Percentiles rank a stretch among this genome's conserved stretches.
These are phyloP conservation scores for Pygoscelis adeliae DNA, from an alignment of 2,113 vertebrate genomes.

Conservation along the genomic window DNA sequence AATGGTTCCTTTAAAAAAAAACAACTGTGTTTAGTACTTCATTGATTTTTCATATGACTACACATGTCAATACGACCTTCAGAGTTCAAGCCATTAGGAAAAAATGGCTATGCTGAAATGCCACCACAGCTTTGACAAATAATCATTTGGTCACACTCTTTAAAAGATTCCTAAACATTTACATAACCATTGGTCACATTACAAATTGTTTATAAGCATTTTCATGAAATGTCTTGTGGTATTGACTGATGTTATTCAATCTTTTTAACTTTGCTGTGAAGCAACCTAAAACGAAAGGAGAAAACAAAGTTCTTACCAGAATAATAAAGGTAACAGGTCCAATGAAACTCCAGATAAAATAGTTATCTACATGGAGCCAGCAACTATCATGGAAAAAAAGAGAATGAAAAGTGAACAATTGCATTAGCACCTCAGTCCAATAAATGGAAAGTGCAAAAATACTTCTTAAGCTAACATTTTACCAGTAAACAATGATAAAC, in stretches of 20 bases:
- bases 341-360: slow-evolving; percentile 99
- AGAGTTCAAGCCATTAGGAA: slow-evolving; percentile 31
- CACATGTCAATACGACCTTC: slow-evolving; percentile 23
- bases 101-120: neutral
- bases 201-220: neutral
- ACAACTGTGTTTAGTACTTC: neutral
- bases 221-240: neutral
- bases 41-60: slow-evolving; percentile 36
- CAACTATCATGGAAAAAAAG: slow-evolving; percentile 80
- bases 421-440: neutral
- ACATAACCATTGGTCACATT: slow-evolving; percentile 5
- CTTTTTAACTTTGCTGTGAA: neutral
- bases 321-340: slow-evolving; percentile 98
- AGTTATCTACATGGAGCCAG: slow-evolving; percentile 98
- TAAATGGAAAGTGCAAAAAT: neutral
- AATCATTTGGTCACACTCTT: slow-evolving; percentile 24
- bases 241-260: neutral
- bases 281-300: neutral
- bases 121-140: slow-evolving; percentile 30
- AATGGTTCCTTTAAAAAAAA: neutral
- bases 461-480: neutral
- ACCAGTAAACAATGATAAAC: neutral
- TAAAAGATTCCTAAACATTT: slow-evolving; percentile 19
- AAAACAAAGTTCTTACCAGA: slow-evolving; percentile 84
- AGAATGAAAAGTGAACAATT: neutral